phyloP scores from a whole-genome alignment of 1,140 invertebrate genomes.

The Spodoptera frugiperda region DNA sequence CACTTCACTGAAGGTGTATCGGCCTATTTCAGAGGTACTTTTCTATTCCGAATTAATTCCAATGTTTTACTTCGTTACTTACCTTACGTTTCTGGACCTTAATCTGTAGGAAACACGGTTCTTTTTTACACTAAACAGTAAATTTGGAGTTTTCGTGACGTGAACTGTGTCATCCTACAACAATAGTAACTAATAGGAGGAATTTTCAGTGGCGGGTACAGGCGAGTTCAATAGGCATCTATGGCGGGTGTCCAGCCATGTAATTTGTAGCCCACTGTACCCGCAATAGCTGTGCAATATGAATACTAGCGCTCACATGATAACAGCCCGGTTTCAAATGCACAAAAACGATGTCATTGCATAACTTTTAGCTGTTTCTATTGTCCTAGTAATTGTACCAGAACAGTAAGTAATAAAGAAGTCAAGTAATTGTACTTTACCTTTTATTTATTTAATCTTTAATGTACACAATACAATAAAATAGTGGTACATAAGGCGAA shows the following conservation, averaged over 20 bases:
- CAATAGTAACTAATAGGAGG: conserved; percentile 15
- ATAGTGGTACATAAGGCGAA: no score
- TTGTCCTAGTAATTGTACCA: no score
- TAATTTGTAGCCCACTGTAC: conserved; percentile 24
- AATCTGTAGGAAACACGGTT: no score
- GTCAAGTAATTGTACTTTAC: no score
- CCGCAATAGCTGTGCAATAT: conserved; percentile 17
- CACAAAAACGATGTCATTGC: neutral
- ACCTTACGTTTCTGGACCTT: neutral
- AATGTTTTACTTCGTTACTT: no score
- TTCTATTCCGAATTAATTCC: no score
- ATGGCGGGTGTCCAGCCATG: neutral
- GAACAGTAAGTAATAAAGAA: no score
- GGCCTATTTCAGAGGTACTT: no score
- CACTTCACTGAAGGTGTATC: no score
- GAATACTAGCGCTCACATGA: conserved; percentile 5
- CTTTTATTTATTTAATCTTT: no score
- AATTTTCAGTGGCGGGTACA: conserved; percentile 12
- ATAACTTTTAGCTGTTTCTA: neutral
- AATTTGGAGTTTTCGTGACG: neutral
- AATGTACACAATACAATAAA: no score
- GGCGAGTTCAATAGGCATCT: neutral
- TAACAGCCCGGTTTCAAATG: neutral
- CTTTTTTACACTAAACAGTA: neutral
- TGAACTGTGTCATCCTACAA: conserved; percentile 2